phyloP scores from a whole-genome alignment of 2,113 vertebrate species.

The Rhynchomys soricoides region DNA sequence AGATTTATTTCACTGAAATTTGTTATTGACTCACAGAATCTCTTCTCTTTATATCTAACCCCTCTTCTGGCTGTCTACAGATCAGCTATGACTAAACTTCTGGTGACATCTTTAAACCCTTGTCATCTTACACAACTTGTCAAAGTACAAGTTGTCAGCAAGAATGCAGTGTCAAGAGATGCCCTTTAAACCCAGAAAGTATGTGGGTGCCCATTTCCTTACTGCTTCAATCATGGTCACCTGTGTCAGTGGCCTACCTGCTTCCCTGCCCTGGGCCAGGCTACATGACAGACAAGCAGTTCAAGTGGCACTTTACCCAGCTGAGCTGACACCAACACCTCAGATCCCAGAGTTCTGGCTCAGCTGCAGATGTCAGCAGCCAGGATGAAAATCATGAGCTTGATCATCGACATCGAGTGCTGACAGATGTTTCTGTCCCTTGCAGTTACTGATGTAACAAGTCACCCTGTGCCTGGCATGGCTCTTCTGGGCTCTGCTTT shows the following conservation, averaged over 20 bases:
- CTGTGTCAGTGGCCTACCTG: neutral
- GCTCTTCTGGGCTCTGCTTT: conserved; percentile 47
- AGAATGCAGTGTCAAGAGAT: conserved; percentile 38
- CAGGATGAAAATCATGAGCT: conserved; percentile 74
- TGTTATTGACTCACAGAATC: conserved; percentile 52
- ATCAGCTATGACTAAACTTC: neutral
- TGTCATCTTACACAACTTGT: neutral
- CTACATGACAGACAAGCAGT: neutral
- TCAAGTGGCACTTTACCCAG: conserved; percentile 75
- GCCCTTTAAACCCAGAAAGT: conserved; percentile 13
- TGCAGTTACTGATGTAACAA: conserved; percentile 82
- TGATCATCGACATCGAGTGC: conserved; percentile 78
- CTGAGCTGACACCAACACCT: conserved; percentile 14
- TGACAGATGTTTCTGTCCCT: conserved; percentile 83
- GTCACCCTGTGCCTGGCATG: conserved; percentile 78
- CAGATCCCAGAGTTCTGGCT: conserved; percentile 74
- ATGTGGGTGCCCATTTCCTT: neutral
- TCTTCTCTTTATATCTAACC: neutral
- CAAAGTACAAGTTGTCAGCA: neutral
- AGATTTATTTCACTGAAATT: conserved; percentile 49
- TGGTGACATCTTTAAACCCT: conserved; percentile 12
- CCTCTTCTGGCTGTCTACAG: neutral
- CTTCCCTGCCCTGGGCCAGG: conserved; percentile 56
- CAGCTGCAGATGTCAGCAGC: conserved; percentile 74
- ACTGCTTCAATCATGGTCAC: neutral